Base-by-base conservation (phyloP, 2,888 invertebrate species). In the Polietes domitor region DNA sequence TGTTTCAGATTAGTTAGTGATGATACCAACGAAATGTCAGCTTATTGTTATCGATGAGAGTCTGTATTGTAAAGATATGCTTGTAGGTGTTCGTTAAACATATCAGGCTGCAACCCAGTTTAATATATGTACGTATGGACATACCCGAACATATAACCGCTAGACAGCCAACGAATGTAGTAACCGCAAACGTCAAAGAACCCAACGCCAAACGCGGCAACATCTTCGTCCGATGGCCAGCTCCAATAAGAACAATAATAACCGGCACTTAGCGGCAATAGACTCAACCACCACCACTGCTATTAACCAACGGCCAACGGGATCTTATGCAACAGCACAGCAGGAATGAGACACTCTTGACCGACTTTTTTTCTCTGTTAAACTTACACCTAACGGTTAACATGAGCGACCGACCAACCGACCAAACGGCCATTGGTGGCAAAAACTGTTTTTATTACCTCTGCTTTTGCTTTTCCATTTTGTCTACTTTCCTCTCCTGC, bases 281-380 rank as follows among this genome's bases (percentile, higher is more conserved):
- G 1, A 28, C 28, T 15, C 68, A 76, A 47, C 47, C 65, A 70
- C 12, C n/a, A n/a, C n/a, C n/a, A n/a, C n/a, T n/a, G n/a, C n/a
- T n/a, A n/a, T n/a, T n/a, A n/a, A n/a, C n/a, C n/a, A n/a, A n/a
- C n/a, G n/a, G n/a, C 28, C 81, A 90, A 90, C 90, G 90, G 91
- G 88, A 89, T 87, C 89, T 91, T 89, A 90, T 91, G 89, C 88
- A 90, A 90, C n/a, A n/a, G 89, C 89, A 88, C 89, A 89, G 89
- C 90, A 90, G 90, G 89, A 89, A 88, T 89, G 89, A 90, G 91
- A 89, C 90, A 90, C 90, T 90, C 90, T 90, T 90, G 90, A 90
- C 90, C 90, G 91, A 90, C 89, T 90, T 90, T 91, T 61, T 74
- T 37, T 68, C 2, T 12, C 63, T 19, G 41, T 43, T 89, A 88